phyloP scores from a whole-genome alignment of 2,888 invertebrate species.

The Caenorhabditis plicata region DNA sequence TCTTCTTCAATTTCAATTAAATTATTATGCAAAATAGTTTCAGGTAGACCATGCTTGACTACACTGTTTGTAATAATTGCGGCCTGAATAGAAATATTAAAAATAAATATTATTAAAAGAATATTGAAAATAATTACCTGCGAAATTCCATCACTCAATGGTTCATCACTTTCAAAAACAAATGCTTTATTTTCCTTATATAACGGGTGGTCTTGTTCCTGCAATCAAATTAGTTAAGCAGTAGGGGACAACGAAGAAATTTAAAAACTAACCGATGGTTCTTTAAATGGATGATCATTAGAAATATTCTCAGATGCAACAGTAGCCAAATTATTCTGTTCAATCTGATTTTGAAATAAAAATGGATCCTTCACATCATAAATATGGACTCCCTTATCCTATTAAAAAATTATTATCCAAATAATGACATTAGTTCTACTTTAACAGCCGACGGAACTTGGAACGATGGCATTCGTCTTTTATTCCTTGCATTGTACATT shows the following conservation, averaged over 20 bases:
- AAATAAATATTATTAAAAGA: no score
- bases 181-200: constrained; percentile 42
- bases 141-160: constrained; percentile 60
- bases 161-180: constrained; percentile 55
- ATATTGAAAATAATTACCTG: no score
- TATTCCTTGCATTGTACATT: constrained; percentile 47
- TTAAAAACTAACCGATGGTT: neutral
- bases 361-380: constrained; percentile 47
- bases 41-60: constrained; percentile 45
- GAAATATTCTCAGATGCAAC: neutral
- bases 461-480: constrained; percentile 47
- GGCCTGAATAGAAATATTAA: no score
- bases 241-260: neutral
- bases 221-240: constrained; percentile 7
- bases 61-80: constrained; percentile 50
- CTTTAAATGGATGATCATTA: neutral
- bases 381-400: constrained; percentile 45
- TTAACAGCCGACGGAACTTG: constrained; percentile 48
- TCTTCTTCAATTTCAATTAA: constrained; percentile 39
- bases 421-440: no score
- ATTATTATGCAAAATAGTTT: constrained; percentile 34
- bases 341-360: constrained; percentile 31
- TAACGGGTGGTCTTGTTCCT: constrained; percentile 48
- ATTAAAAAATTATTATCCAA: no score
- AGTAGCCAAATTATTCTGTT: constrained; percentile 3